A percentile compares a stretch with the other conserved stretches of the same genome.
Conservation (phyloP, 2,113 vertebrate genomes). For the Plecotus auritus region DNA sequence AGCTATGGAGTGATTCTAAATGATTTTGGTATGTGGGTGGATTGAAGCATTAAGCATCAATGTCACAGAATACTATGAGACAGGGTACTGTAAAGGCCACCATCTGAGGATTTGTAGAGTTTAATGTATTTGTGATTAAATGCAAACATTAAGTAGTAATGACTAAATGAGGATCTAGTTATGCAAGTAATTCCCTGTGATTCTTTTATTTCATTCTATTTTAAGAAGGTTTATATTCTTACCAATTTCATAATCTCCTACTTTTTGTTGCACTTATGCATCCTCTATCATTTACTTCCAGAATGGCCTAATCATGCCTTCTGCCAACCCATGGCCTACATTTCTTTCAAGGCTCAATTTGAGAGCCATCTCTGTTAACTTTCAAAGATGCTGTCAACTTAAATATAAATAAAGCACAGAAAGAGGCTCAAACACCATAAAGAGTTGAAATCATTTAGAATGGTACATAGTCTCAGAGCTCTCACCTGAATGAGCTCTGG, state of each 20-base stretch:
- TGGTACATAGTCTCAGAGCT: not conserved
- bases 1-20: not conserved
- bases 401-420: not conserved
- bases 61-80: not conserved
- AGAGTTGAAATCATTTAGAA: not conserved
- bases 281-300: not conserved
- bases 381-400: not conserved
- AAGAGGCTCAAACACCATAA: not conserved
- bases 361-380: conserved; percentile 14
- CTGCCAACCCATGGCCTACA: not conserved
- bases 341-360: not conserved
- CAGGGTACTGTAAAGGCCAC: not conserved
- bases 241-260: not conserved
- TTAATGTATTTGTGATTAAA: conserved; percentile 20
- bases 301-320: not conserved
- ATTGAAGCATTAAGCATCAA: not conserved
- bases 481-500: not conserved
- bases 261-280: not conserved
- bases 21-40: not conserved
- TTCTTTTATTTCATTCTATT: not conserved
- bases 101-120: not conserved
- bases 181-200: not conserved
- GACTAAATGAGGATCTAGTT: not conserved
- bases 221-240: not conserved
- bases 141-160: not conserved